A percentile compares a stretch with the other conserved stretches of the same genome.
Evolutionary conservation across 2,888 invertebrate species (phyloP).

Genomic region (Catotricha subobsoleta): DNA sequence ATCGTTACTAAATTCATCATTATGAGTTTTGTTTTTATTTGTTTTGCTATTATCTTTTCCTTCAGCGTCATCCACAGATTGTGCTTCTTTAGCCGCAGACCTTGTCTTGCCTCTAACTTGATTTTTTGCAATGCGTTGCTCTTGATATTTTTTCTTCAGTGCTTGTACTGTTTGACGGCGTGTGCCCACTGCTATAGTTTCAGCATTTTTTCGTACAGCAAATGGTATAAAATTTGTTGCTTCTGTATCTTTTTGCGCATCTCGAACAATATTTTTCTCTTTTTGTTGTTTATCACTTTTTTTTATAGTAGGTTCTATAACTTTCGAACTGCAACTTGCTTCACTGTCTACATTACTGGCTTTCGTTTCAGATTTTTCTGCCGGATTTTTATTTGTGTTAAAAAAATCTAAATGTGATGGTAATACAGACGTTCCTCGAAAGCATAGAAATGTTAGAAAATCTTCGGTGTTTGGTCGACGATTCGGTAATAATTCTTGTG

Average conservation of each 20-base stretch:
- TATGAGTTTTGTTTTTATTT: not conserved
- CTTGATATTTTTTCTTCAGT: slow-evolving; percentile 39
- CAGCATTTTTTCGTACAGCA: slow-evolving; percentile 39
- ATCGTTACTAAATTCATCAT: no score
- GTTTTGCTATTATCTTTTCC: slow-evolving; percentile 9
- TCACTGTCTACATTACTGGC: not conserved
- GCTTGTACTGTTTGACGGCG: slow-evolving; percentile 34
- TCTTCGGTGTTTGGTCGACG: slow-evolving; percentile 69
- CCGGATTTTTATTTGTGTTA: slow-evolving; percentile 21
- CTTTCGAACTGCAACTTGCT: not conserved
- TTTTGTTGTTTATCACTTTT: not conserved
- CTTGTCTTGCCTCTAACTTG: slow-evolving; percentile 19
- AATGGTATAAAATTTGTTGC: slow-evolving; percentile 29
- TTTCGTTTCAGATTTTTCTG: slow-evolving; percentile 11
- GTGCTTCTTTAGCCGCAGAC: slow-evolving; percentile 10
- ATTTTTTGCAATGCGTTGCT: slow-evolving; percentile 39
- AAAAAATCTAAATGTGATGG: slow-evolving; percentile 58
- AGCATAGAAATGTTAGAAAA: slow-evolving; percentile 68
- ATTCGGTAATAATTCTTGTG: slow-evolving; percentile 43
- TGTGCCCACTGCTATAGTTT: slow-evolving; percentile 25
- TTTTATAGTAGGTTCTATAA: not conserved
- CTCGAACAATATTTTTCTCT: not conserved
- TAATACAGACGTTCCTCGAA: slow-evolving; percentile 54
- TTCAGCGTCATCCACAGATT: not conserved
- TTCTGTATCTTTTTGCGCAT: slow-evolving; percentile 1